Evolutionary conservation across 2,888 invertebrate species (phyloP), one percentile per base, ranked within the genome.

Genomic region (Euplagia quadripunctaria): DNA sequence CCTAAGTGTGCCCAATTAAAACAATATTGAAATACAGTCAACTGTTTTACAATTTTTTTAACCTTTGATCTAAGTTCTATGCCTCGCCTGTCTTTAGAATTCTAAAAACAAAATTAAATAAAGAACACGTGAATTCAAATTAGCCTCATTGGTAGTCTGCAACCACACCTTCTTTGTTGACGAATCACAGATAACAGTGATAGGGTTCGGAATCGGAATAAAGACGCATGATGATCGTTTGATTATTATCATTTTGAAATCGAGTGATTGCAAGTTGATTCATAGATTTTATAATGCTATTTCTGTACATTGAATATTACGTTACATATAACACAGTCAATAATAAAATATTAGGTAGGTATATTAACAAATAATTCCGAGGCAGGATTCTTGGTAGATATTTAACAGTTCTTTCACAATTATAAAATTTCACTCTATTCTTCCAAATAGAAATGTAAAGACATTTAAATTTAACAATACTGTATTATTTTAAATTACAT

Each of bases 1-100:
- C 43, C 43, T 46, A 46, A 67, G 41, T 42, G n/a, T 43, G 17
- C 16, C 20, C 51, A 20, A 31, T 51, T 51, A 51, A 55, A 61
- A 46, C 58, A 58, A 20, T 20, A 58, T 68, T 20, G 46, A 58
- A 58, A 55, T 42, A 46, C 43, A 58, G 14, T 14, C 7, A 66
- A 66, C 41, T 58, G 64, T 16, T 65, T 58, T 42, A 20, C 46
- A 58, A 46, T 65, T 65, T 5, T 43, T 68, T 46, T 71, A 49
- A 71, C 65, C 71, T 71, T 61, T 71, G 49, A 55, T 49, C 68
- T 14, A n/a, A 55, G 17, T 67, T 52, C 41, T 66, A 66, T 31
- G 17, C 51, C 31, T 31, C 16, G 49, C 20, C 52, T 67, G 67
- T 7, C 52, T n/a, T 68, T 68, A 51, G 68, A 52, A 55, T 55